Percentiles rank a stretch among this genome's conserved stretches.
Conservation (phyloP, 2,888 invertebrate genomes). For the Cartodere bifasciata region DNA sequence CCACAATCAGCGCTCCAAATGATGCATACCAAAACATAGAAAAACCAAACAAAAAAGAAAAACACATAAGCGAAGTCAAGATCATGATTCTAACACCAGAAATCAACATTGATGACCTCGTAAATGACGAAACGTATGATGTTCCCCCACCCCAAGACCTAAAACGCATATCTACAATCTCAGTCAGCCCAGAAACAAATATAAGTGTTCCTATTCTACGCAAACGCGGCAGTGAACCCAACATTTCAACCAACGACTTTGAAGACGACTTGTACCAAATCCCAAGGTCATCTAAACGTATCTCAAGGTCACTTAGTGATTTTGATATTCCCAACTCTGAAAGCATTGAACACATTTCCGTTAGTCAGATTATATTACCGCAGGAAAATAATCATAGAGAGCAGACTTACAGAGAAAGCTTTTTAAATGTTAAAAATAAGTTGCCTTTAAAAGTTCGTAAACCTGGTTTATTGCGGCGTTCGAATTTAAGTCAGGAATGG, state of each 20-base stretch:
- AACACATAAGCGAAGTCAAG: slow-evolving; percentile 25
- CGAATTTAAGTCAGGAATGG: slow-evolving; percentile 23
- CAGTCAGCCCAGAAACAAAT: no score
- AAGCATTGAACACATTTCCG: slow-evolving; percentile 32
- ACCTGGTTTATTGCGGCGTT: slow-evolving; percentile 18
- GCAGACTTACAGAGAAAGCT: slow-evolving; percentile 14
- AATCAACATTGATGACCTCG: slow-evolving; percentile 8
- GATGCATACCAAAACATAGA: no score
- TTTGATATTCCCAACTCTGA: slow-evolving; percentile 26
- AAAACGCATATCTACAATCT: no score
- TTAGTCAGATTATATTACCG: slow-evolving; percentile 23
- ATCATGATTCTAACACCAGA: slow-evolving; percentile 22
- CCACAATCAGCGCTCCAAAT: no score
- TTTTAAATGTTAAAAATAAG: slow-evolving; percentile 24
- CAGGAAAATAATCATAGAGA: not conserved
- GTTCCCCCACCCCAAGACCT: no score
- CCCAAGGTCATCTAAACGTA: slow-evolving; percentile 26
- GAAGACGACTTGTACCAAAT: slow-evolving; percentile 31
- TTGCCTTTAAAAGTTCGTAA: slow-evolving; percentile 24
- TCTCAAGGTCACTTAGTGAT: slow-evolving; percentile 30
- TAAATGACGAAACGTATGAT: slow-evolving; percentile 2
- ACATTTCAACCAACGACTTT: slow-evolving; percentile 21
- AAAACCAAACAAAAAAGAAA: no score
- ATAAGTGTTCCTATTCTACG: no score
- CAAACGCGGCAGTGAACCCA: slow-evolving; percentile 32